Conservation (phyloP, 2,113 vertebrate species). For the Leptobrachium leishanense region DNA sequence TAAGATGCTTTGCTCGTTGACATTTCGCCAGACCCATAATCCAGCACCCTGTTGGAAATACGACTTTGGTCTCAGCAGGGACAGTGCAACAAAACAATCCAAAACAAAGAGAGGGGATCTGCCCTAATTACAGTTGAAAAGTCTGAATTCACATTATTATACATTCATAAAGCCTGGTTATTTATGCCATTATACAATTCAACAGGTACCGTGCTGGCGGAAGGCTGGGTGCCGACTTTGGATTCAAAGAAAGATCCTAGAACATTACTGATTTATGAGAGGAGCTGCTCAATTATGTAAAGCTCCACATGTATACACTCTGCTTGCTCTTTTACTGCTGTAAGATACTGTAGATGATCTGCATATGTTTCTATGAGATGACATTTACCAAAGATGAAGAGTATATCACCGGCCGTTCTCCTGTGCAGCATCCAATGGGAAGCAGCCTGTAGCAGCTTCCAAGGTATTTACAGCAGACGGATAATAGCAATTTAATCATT, state of each 20-base stretch:
- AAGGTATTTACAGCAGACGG: too few relatives aligned
- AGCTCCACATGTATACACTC: neutral
- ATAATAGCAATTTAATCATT: too few relatives aligned
- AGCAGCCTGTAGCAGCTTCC: too few relatives aligned
- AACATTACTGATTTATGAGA: neutral
- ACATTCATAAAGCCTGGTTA: slow-evolving; percentile 9
- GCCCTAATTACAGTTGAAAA: slow-evolving; percentile 54
- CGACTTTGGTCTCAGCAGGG: slow-evolving; percentile 50
- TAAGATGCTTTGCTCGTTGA: slow-evolving; percentile 44
- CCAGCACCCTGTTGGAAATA: slow-evolving; percentile 43
- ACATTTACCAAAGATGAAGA: neutral
- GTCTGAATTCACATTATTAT: slow-evolving; percentile 4
- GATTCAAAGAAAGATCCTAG: neutral
- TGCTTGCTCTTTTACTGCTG: neutral
- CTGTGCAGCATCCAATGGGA: too few relatives aligned
- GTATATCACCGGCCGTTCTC: too few relatives aligned
- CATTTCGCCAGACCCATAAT: slow-evolving; percentile 51
- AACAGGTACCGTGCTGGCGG: neutral
- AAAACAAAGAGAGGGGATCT: slow-evolving; percentile 47
- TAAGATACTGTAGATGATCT: neutral
- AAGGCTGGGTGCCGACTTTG: slow-evolving; percentile 1
- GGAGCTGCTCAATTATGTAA: neutral
- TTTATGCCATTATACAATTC: slow-evolving; percentile 51
- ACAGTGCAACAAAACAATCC: slow-evolving; percentile 47
- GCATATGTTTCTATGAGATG: neutral